Percentiles rank a stretch among this genome's conserved stretches.
These are phyloP conservation scores for Falco biarmicus DNA, from an alignment of 2,797 vertebrate genomes.

Conservation along the genomic window DNA sequence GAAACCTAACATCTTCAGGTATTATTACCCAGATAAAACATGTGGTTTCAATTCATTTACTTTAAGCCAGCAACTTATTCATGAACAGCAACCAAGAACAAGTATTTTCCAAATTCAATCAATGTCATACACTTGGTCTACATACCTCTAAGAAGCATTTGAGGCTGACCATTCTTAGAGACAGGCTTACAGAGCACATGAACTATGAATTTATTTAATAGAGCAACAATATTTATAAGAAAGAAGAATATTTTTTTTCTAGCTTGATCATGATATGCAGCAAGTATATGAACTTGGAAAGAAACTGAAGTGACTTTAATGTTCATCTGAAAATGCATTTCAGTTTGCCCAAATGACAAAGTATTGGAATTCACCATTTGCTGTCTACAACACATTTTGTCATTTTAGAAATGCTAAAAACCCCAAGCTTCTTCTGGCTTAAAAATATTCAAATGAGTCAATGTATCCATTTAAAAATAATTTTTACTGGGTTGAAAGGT, in stretches of 20 bases:
- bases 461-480: neutral
- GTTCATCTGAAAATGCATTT: neutral
- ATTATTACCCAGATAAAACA: neutral
- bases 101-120: neutral
- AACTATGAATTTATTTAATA: neutral
- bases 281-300: neutral
- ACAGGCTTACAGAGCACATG: neutral
- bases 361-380: neutral
- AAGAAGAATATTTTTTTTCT: neutral
- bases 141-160: neutral
- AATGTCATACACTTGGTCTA: neutral
- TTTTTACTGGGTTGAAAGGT: neutral
- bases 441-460: neutral
- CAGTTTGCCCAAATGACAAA: neutral
- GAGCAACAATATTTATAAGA: neutral
- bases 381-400: neutral
- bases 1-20: neutral
- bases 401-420: neutral
- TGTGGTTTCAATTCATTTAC: neutral
- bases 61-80: neutral
- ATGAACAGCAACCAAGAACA: neutral
- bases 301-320: neutral
- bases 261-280: neutral
- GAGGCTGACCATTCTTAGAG: neutral
- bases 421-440: neutral